Conservation (phyloP, 2,888 invertebrate species). For the Chaitophorus viminalis region DNA sequence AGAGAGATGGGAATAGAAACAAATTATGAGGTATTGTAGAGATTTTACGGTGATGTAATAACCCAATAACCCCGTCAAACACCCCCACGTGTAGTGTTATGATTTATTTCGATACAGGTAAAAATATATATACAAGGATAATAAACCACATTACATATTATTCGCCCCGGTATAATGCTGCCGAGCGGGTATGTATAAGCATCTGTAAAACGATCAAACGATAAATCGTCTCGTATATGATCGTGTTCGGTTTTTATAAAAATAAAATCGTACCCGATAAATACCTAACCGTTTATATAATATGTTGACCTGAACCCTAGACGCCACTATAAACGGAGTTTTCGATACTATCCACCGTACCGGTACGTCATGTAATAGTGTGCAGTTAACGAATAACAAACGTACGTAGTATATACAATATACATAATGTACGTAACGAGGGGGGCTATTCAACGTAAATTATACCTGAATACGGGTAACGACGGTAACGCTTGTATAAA, state of each 20-base stretch:
- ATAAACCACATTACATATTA: not conserved
- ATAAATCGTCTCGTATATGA: no score
- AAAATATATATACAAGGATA: not conserved
- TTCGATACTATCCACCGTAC: no score
- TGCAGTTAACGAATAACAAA: no score
- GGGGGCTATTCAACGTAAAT: no score
- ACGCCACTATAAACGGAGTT: not conserved
- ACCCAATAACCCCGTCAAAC: not conserved
- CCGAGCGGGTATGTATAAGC: not conserved
- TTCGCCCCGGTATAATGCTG: not conserved
- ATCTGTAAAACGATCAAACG: not conserved
- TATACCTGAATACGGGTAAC: no score
- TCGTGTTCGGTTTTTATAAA: not conserved
- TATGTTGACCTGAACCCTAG: not conserved
- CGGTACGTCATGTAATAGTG: no score
- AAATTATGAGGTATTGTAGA: conserved; percentile 15
- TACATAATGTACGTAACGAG: no score
- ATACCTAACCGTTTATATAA: not conserved
- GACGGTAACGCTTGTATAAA: no score
- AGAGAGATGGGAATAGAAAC: not conserved
- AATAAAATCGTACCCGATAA: not conserved
- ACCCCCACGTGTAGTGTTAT: conserved; percentile 17
- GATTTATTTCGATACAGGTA: conserved; percentile 45
- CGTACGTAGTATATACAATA: no score
- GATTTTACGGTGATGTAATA: conserved; percentile 21